Evolutionary conservation across 2,797 vertebrate species (phyloP), one percentile per base, ranked within the genome.

Genomic region (Alca torda): DNA sequence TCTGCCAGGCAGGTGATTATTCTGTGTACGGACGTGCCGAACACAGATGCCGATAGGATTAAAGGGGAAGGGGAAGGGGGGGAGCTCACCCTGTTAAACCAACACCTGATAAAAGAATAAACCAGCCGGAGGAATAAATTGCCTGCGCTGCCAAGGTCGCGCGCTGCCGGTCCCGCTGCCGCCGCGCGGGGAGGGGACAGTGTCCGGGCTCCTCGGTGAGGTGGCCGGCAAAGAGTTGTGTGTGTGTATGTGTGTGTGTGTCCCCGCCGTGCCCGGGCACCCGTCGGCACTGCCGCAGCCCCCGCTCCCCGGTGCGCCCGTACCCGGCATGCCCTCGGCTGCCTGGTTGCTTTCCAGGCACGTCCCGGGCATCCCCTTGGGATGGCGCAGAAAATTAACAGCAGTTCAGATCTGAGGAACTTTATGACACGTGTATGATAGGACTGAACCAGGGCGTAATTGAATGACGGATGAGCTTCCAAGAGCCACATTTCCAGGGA

Each of bases 401-500:
- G 97, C 97, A 87, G 96, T 98, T 97, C 97, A 97, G 97, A 98
- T 98, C 97, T 98, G 97, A 98, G 97, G 97, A 97, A 98, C 97
- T 97, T 98, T 98, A 97, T 98, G 98, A 98, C 98, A 98, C 96
- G 95, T 97, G 97, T 98, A 98, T 98, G 98, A 98, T 98, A 98
- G 97, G 96, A 96, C 97, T 98, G 97, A 98, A 98, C 97, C 96
- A 90, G 97, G 97, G 97, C 94, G 94, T 98, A 98, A 98, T 98
- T 98, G 98, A 97, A 98, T 98, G 98, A 98, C 97, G 97, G 97
- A 98, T 98, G 98, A 98, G 97, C 97, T 98, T 97, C 97, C 95
- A 97, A 97, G 96, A 97, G 97, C 97, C 98, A 97, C 97, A 97
- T 98, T 98, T 98, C 98, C 97, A 98, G 98, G 97, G 97, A 98